Evolutionary conservation across 1,140 invertebrate species (phyloP).

Genomic region (Zaprionus kolodkinae): DNA sequence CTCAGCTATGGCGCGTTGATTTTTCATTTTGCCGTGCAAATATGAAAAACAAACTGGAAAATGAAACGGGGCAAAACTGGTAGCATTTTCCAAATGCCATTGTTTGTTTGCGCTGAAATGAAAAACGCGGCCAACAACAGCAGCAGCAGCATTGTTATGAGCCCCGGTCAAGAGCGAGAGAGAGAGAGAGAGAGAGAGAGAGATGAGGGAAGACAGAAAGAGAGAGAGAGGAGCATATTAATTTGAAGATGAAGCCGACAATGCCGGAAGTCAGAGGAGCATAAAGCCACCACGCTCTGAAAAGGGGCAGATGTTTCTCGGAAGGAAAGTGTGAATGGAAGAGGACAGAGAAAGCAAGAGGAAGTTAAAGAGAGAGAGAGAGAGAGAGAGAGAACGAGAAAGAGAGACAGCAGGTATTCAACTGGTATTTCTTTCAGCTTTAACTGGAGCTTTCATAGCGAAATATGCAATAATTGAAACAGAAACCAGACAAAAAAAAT

Average conservation of each 20-base stretch:
- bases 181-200: not conserved
- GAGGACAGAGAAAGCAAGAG: not conserved
- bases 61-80: constrained; percentile 40
- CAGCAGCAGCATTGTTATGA: constrained; percentile 53
- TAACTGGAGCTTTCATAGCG: not conserved
- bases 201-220: not conserved
- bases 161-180: constrained; percentile 12
- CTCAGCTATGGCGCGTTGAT: constrained; percentile 58
- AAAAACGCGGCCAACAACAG: constrained; percentile 53
- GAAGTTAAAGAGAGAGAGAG: not conserved
- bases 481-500: not conserved
- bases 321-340: not conserved
- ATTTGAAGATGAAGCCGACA: constrained; percentile 36
- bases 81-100: constrained; percentile 66
- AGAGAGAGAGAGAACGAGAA: not conserved
- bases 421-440: not conserved
- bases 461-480: not conserved
- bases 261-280: constrained; percentile 6
- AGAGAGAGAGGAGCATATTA: constrained; percentile 17
- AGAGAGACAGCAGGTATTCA: not conserved
- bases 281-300: not conserved
- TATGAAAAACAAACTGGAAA: constrained; percentile 75
- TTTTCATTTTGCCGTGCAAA: constrained; percentile 77
- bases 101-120: constrained; percentile 76
- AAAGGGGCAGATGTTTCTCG: not conserved